Evolutionary conservation across 2,888 invertebrate genomes (phyloP).

Genomic region (Neoscelio sp.): DNA sequence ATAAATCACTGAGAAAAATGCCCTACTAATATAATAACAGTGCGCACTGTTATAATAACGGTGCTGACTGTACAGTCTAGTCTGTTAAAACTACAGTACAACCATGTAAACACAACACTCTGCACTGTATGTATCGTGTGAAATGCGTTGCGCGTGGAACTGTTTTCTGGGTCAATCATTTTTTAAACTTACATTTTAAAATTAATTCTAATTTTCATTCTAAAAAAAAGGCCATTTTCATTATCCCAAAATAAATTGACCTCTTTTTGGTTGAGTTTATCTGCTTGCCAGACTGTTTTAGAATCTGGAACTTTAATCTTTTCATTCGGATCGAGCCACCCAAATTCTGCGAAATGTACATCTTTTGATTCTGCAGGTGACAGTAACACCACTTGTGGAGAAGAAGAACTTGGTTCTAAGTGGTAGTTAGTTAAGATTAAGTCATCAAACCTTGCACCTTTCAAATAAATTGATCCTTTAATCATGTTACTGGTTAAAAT

Average conservation of each 20-base stretch:
- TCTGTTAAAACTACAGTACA: too few relatives aligned
- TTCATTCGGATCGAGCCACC: slow-evolving; percentile 26
- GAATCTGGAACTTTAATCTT: slow-evolving; percentile 31
- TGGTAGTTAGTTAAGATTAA: slow-evolving; percentile 30
- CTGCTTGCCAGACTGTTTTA: slow-evolving; percentile 28
- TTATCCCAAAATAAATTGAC: slow-evolving; percentile 37
- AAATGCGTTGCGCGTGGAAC: too few relatives aligned
- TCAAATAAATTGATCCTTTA: slow-evolving; percentile 26
- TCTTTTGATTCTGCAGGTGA: slow-evolving; percentile 26
- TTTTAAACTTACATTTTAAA: too few relatives aligned
- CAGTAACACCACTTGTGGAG: slow-evolving; percentile 27
- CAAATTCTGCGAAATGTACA: slow-evolving; percentile 38
- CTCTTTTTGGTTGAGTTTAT: slow-evolving; percentile 13
- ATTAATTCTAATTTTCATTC: slow-evolving; percentile 28
- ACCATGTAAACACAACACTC: too few relatives aligned
- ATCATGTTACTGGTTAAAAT: slow-evolving; percentile 40
- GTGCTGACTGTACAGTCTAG: too few relatives aligned
- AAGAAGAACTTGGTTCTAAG: slow-evolving; percentile 4
- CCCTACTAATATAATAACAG: too few relatives aligned
- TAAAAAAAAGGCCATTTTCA: slow-evolving; percentile 26
- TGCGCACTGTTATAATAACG: too few relatives aligned
- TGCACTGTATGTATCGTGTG: too few relatives aligned
- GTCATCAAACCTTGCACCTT: slow-evolving; percentile 32
- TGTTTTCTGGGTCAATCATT: too few relatives aligned
- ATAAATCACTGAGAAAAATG: too few relatives aligned